phyloP scores from a whole-genome alignment of 1,140 invertebrate genomes.

The Limonius californicus region DNA sequence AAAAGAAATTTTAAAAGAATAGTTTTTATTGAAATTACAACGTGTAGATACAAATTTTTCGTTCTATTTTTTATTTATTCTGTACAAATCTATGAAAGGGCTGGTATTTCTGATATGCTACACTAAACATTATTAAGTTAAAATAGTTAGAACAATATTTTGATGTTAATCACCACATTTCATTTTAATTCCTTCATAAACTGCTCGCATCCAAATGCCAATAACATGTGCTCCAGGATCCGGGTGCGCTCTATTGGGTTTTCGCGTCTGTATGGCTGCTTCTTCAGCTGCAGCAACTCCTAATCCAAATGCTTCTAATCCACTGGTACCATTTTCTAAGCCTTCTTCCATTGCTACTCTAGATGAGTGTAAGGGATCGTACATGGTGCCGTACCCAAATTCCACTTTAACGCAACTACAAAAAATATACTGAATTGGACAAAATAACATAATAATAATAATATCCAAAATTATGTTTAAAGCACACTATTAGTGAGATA shows the following conservation, averaged over 20 bases:
- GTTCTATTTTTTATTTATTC: too few species aligned
- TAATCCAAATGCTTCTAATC: conserved; percentile 47
- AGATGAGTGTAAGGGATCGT: conserved; percentile 51
- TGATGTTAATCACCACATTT: too few species aligned
- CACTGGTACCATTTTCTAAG: conserved; percentile 27
- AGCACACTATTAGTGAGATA: too few species aligned
- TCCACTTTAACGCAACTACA: conserved; percentile 49
- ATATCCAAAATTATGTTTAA: too few species aligned
- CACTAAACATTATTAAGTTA: too few species aligned
- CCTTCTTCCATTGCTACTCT: conserved; percentile 32
- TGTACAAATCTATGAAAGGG: too few species aligned
- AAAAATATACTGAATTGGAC: conserved; percentile 18
- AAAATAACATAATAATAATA: too few species aligned
- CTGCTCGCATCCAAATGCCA: conserved; percentile 56
- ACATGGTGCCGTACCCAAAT: conserved; percentile 57
- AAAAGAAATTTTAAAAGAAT: too few species aligned
- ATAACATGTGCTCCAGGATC: conserved; percentile 60
- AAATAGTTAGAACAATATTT: too few species aligned
- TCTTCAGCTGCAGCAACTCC: conserved; percentile 52
- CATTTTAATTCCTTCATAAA: conserved; percentile 50
- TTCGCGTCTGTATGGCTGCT: conserved; percentile 42
- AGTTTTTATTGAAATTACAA: too few species aligned
- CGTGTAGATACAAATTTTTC: too few species aligned
- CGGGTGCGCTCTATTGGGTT: conserved; percentile 41
- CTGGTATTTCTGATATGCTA: too few species aligned